These are phyloP conservation scores for Stomorhina lunata DNA, from an alignment of 2,888 invertebrate genomes.

Conservation along the genomic window DNA sequence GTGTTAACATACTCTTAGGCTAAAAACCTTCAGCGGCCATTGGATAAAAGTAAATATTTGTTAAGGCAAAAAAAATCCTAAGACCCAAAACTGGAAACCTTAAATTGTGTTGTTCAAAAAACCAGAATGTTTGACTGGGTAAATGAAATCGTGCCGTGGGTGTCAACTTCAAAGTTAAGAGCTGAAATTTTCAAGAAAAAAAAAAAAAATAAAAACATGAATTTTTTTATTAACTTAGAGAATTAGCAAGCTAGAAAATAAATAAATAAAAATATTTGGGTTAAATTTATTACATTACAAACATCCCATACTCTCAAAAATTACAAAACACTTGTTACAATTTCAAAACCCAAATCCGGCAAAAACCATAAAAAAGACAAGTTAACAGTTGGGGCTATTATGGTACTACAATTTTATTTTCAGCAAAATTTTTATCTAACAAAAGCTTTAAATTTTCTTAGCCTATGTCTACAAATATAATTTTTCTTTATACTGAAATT, in stretches of 20 bases:
- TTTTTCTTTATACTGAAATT: not conserved
- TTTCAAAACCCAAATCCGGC: not conserved
- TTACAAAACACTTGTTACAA: conserved; percentile 34
- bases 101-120: conserved; percentile 44
- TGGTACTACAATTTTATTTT: too few species aligned
- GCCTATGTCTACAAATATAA: too few species aligned
- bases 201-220: conserved; percentile 34
- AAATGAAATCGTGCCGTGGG: conserved; percentile 58
- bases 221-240: conserved; percentile 5
- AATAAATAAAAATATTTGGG: conserved; percentile 49
- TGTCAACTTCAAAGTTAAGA: conserved; percentile 53
- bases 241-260: not conserved
- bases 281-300: conserved; percentile 46
- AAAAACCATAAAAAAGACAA: not conserved
- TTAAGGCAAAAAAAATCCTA: not conserved
- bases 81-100: not conserved
- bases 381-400: too few species aligned
- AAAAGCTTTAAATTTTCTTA: too few species aligned
- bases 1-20: conserved; percentile 53
- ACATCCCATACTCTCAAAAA: conserved; percentile 11
- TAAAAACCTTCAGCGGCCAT: conserved; percentile 47
- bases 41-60: conserved; percentile 40
- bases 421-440: too few species aligned
- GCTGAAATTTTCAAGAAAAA: not conserved
- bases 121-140: conserved; percentile 1